Conservation (phyloP, 2,797 vertebrate genomes). For the Coilia nasus region DNA sequence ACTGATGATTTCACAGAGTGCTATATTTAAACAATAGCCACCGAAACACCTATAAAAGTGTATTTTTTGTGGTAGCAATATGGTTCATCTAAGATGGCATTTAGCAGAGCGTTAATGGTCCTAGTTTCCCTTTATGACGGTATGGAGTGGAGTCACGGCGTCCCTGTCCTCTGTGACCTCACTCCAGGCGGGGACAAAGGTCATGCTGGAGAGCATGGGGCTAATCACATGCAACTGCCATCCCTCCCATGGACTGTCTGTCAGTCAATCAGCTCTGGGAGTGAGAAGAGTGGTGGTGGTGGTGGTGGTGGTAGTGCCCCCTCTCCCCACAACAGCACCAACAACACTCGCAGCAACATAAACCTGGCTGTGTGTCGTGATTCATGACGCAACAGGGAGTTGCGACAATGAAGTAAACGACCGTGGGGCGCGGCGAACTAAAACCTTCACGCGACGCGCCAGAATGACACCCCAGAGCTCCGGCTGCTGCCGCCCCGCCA, state of each 20-base stretch:
- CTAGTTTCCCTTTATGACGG: background rate
- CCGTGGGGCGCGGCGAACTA: conserved; percentile 24
- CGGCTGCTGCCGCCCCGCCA: conserved; percentile 31
- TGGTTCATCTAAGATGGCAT: background rate
- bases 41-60: too few species aligned
- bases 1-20: too few species aligned
- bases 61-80: background rate
- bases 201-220: background rate
- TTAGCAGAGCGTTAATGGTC: background rate
- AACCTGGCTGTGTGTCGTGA: background rate
- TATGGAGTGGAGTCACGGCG: background rate
- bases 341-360: too few species aligned
- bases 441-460: conserved; percentile 28
- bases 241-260: background rate
- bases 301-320: too few species aligned
- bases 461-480: conserved; percentile 40
- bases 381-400: conserved; percentile 36
- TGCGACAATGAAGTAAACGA: conserved; percentile 36
- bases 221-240: conserved; percentile 23
- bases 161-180: conserved; percentile 19
- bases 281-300: too few species aligned
- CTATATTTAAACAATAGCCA: too few species aligned
- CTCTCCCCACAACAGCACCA: too few species aligned
- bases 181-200: background rate
- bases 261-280: background rate